These are phyloP conservation scores for Rhinogobio ventralis DNA, from an alignment of 2,797 vertebrate genomes.

Conservation along the genomic window DNA sequence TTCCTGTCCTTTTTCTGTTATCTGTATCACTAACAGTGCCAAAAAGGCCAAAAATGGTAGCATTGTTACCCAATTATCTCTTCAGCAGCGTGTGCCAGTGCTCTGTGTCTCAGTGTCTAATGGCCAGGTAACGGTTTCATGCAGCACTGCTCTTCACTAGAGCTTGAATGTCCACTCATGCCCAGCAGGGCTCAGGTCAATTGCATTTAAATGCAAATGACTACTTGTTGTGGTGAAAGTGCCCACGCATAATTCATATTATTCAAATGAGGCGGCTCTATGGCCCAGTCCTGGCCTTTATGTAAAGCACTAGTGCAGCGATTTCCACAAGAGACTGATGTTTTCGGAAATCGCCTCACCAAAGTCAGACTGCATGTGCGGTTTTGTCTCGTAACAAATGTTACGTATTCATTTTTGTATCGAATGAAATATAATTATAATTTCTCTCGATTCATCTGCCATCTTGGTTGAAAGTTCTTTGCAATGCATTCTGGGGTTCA, in stretches of 20 bases:
- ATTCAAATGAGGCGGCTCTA: conserved; percentile 52
- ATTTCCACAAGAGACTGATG: conserved; percentile 44
- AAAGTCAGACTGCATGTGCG: background rate
- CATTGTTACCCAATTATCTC: conserved; percentile 17
- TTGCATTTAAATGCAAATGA: conserved; percentile 63
- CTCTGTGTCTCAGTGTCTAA: background rate
- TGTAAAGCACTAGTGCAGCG: conserved; percentile 50
- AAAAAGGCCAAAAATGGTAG: conserved; percentile 16
- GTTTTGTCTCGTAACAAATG: background rate
- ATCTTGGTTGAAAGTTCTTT: background rate
- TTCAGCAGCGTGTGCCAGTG: background rate
- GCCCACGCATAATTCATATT: conserved; percentile 57
- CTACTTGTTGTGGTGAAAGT: conserved; percentile 56
- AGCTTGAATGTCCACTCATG: conserved; percentile 56
- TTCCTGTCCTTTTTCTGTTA: background rate
- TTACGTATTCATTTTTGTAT: background rate
- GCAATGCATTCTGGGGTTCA: background rate
- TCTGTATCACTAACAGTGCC: background rate
- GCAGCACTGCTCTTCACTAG: conserved; percentile 11
- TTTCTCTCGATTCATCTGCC: background rate
- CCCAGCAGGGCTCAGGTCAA: conserved; percentile 50
- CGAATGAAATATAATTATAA: background rate
- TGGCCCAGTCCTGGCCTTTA: conserved; percentile 37
- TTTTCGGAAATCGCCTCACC: background rate
- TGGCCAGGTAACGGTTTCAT: conserved; percentile 39